Evolutionary conservation across 2,113 vertebrate species (phyloP).

Genomic region (Ptilonorhynchus violaceus): DNA sequence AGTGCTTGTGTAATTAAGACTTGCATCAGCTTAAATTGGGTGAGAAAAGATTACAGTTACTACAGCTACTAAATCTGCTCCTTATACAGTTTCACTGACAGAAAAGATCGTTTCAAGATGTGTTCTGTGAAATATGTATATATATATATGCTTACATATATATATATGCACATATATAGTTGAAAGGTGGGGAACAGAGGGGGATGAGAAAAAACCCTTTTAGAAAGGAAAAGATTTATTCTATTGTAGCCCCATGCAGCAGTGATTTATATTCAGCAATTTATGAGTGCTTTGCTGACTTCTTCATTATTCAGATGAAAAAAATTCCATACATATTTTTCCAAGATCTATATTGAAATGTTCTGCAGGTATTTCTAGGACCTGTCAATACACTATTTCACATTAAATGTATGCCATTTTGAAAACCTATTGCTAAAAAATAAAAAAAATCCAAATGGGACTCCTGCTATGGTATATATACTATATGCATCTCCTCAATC

Average conservation of each 20-base stretch:
- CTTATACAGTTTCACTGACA: neutral
- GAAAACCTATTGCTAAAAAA: neutral
- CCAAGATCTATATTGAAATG: neutral
- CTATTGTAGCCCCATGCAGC: neutral
- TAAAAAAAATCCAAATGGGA: neutral
- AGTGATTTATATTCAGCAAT: constrained; percentile 39
- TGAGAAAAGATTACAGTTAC: neutral
- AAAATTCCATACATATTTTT: constrained; percentile 47
- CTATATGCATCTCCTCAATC: neutral
- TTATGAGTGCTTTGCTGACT: constrained; percentile 50
- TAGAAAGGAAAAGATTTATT: constrained; percentile 40
- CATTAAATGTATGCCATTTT: neutral
- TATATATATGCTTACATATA: too few species aligned
- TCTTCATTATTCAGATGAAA: constrained; percentile 36
- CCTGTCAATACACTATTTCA: neutral
- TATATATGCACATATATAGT: neutral
- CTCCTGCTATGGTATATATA: neutral
- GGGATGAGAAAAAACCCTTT: neutral
- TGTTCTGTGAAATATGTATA: neutral
- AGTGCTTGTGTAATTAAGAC: neutral
- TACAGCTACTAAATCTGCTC: neutral
- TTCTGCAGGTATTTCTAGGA: constrained; percentile 32
- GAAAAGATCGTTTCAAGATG: neutral
- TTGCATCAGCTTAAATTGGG: neutral
- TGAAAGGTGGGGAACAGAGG: neutral